Conservation (phyloP, 2,888 invertebrate species). For the Notodonta ziczac region DNA sequence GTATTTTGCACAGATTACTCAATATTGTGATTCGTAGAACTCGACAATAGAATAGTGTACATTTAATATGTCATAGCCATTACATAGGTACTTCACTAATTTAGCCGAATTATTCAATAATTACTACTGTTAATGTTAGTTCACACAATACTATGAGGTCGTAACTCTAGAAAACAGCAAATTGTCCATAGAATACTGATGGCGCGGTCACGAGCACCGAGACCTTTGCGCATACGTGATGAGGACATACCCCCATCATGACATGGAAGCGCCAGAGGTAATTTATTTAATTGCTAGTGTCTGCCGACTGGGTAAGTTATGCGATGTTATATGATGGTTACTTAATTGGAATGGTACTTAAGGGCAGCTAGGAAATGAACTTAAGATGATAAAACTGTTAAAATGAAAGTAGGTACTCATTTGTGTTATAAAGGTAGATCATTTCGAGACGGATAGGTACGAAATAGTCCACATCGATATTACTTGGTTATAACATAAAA, state of each 20-base stretch:
- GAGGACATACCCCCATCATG: constrained; percentile 41
- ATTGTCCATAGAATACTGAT: constrained; percentile 60
- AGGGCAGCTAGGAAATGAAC: not conserved
- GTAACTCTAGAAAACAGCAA: constrained; percentile 15
- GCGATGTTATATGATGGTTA: constrained; percentile 11
- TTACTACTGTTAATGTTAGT: no score
- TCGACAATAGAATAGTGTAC: no score
- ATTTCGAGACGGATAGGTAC: no score
- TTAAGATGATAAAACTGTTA: not conserved
- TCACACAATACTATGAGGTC: constrained; percentile 17
- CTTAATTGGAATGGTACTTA: constrained; percentile 15
- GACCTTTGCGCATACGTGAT: constrained; percentile 57
- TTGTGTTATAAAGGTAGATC: no score
- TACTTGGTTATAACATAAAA: no score
- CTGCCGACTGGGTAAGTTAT: constrained; percentile 17
- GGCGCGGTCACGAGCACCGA: constrained; percentile 53
- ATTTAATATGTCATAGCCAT: no score
- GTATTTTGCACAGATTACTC: no score
- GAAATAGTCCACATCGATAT: no score
- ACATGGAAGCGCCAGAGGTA: constrained; percentile 24
- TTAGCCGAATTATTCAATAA: no score
- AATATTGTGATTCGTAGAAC: no score
- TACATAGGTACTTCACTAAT: no score
- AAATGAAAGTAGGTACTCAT: not conserved
- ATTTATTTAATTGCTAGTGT: constrained; percentile 27